Evolutionary conservation across 1,140 invertebrate genomes (phyloP).

Genomic region (Euwallacea similis): DNA sequence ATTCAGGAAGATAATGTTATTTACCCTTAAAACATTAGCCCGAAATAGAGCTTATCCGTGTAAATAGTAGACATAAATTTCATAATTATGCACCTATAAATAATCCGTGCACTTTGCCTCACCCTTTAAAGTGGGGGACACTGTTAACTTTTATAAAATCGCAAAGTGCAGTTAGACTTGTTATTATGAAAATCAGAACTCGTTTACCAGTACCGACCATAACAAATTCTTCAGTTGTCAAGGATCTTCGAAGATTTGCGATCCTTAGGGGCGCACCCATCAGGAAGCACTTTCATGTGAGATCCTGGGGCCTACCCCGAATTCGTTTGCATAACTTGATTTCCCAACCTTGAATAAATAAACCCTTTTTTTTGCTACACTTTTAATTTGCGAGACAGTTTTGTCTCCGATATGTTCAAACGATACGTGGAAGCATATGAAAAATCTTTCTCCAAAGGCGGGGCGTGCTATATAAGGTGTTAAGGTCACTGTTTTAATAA

Average conservation of each 20-base stretch:
- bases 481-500: slow-evolving; percentile 41
- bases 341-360: slow-evolving; percentile 18
- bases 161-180: no score
- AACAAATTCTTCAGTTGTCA: no score
- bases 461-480: slow-evolving; percentile 43
- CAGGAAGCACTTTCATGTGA: background rate
- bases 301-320: no score
- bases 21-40: no score
- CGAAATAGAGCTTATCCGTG: no score
- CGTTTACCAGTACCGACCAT: no score
- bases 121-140: slow-evolving; percentile 9
- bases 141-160: background rate
- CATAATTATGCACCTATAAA: background rate
- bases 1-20: no score
- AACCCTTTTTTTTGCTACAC: slow-evolving; percentile 8
- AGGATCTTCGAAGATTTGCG: no score
- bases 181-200: no score
- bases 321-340: no score
- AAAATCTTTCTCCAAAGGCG: slow-evolving; percentile 35
- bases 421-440: slow-evolving; percentile 25
- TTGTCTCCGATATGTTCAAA: background rate
- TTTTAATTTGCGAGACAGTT: slow-evolving; percentile 10
- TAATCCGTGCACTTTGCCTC: slow-evolving; percentile 5
- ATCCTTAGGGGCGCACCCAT: background rate
- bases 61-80: background rate